Percentiles rank a stretch among this genome's conserved stretches.
Evolutionary conservation across 2,113 vertebrate genomes (phyloP).

Genomic region (Hippocampus mohnikei): DNA sequence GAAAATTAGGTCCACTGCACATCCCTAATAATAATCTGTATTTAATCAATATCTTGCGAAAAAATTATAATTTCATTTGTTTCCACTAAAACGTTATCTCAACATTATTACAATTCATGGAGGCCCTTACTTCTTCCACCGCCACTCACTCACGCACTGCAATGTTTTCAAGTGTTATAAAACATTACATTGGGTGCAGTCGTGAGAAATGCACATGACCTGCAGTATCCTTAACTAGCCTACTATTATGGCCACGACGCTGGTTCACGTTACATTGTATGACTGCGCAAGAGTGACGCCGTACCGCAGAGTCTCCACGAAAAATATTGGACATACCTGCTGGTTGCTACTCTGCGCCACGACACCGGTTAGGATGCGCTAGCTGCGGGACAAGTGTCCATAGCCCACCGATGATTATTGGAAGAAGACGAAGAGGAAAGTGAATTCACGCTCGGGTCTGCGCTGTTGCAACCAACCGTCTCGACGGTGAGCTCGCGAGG

Average conservation of each 20-base stretch:
- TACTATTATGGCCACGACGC: conserved; percentile 17
- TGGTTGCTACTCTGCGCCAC: conserved; percentile 43
- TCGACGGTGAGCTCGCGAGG: background rate
- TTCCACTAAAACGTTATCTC: background rate
- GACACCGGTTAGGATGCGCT: conserved; percentile 6
- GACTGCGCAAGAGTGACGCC: conserved; percentile 46
- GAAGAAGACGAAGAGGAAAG: background rate
- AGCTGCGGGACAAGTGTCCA: conserved; percentile 4
- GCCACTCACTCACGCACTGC: background rate
- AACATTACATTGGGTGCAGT: background rate
- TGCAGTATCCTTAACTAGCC: conserved; percentile 1
- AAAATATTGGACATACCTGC: conserved; percentile 49
- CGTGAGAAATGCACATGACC: background rate
- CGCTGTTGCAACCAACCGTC: background rate
- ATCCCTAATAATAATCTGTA: too few relatives aligned
- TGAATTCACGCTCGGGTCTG: background rate
- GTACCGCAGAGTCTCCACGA: conserved; percentile 38
- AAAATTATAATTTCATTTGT: background rate
- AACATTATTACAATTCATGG: background rate
- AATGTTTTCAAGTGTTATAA: background rate
- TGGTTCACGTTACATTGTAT: conserved; percentile 18
- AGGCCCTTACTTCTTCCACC: background rate
- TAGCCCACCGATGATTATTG: background rate
- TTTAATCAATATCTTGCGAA: too few relatives aligned
- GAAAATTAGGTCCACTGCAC: too few relatives aligned